Evolutionary conservation across 2,113 vertebrate genomes (phyloP), one percentile per base, ranked within the genome.

Genomic region (Carassius carassius): DNA sequence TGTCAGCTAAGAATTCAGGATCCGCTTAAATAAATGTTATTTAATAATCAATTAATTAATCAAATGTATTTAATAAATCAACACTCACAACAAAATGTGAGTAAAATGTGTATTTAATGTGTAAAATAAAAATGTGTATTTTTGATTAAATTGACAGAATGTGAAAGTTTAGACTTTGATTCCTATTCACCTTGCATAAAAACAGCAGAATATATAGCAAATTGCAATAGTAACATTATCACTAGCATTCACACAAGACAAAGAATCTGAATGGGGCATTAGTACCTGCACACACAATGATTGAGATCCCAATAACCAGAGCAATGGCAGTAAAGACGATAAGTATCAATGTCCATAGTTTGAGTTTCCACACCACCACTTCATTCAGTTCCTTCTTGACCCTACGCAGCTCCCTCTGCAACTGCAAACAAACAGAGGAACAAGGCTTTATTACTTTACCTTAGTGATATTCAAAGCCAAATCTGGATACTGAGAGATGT

Each of bases 201-300:
- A 54, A 1, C 5, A 54, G 16, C 51, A 54, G 16, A 54, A 29
- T 29, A 29, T 29, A 29, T 29, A 29, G 37, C 65, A 37, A 69
- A 37, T 8, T 69, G 32, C 32, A 37, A 9, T 21, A 19, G 65
- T 69, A 17, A 69, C 32, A 70, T 67, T 3, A 67, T 70, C 67
- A 21, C 11, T 37, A 70, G 10, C 67, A 70, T 11, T 37, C 4
- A 37, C 19, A 12, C 0, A 11, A 70, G 32, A 21, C n/a, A 49
- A 51, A 29, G 1, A 37, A 58, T 58, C 12, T 21, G 11, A 58
- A 25, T 75, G 19, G 19, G 51, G 47, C 6, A 10, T 3, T 3
- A 11, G 56, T 92, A 95, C 94, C 90, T 88, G 86, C 32, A 23
- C 88, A 93, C n/a, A 91, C 1, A 2, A 7, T 2, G 37, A 94